phyloP scores from a whole-genome alignment of 1,140 invertebrate species.

The Frieseomelitta varia region DNA sequence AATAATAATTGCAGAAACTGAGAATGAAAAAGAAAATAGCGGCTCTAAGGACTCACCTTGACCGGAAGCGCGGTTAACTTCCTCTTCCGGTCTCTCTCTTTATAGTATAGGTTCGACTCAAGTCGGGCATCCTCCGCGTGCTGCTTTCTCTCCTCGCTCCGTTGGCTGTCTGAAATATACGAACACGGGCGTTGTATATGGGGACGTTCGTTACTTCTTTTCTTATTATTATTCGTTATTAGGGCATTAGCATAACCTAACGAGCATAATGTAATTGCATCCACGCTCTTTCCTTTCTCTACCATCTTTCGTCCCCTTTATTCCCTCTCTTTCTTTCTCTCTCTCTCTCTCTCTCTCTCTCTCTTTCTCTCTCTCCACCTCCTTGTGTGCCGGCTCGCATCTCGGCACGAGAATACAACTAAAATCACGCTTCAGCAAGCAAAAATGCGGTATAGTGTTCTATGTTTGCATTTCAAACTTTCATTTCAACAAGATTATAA shows the following conservation, averaged over 20 bases:
- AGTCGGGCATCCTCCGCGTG: constrained; percentile 78
- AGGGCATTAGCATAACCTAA: constrained; percentile 78
- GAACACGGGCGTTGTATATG: constrained; percentile 66
- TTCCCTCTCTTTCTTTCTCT: not conserved
- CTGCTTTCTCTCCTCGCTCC: constrained; percentile 82
- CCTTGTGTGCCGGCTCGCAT: constrained; percentile 15
- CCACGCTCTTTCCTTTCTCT: constrained; percentile 7
- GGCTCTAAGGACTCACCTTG: constrained; percentile 77
- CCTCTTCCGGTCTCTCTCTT: constrained; percentile 82
- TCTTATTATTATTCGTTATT: constrained; percentile 79
- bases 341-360: not conserved
- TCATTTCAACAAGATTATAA: constrained; percentile 13
- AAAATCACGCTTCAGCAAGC: constrained; percentile 26
- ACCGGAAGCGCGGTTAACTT: constrained; percentile 82
- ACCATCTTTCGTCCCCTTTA: no score
- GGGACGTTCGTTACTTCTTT: constrained; percentile 68
- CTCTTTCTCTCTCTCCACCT: not conserved
- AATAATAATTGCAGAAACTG: constrained; percentile 37
- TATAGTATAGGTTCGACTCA: constrained; percentile 76
- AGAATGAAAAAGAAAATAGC: constrained; percentile 57
- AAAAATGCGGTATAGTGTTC: constrained; percentile 30
- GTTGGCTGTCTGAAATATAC: constrained; percentile 82
- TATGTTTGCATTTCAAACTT: constrained; percentile 24
- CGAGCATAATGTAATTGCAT: constrained; percentile 75
- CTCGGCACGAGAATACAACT: constrained; percentile 29